Evolutionary conservation across 1,140 invertebrate genomes (phyloP).

Genomic region (Psix sp.): DNA sequence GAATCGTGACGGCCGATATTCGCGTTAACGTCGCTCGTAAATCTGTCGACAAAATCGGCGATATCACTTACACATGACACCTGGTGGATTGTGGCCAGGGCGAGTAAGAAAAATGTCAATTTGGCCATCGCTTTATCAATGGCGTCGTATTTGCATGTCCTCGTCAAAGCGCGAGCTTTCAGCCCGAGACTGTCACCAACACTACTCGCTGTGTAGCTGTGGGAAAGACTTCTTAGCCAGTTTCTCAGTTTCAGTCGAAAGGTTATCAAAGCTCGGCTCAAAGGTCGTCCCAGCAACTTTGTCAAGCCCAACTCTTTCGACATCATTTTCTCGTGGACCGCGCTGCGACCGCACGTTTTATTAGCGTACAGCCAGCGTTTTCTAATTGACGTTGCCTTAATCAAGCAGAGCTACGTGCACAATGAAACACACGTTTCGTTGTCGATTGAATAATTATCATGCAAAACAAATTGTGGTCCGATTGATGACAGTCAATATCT

Average conservation of each 20-base stretch:
- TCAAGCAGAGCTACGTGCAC: constrained; percentile 6
- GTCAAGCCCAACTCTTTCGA: constrained; percentile 30
- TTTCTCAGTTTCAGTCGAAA: constrained; percentile 15
- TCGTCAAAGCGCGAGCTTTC: constrained; percentile 4
- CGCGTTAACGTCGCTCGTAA: not conserved
- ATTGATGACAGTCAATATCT: constrained; percentile 22
- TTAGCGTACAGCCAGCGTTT: constrained; percentile 18
- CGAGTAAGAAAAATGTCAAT: too few species aligned
- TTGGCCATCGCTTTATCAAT: constrained; percentile 6
- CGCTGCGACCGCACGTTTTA: not conserved
- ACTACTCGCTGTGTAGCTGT: constrained; percentile 35
- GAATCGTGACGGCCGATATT: not conserved
- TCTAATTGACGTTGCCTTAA: constrained; percentile 41
- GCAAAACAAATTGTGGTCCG: constrained; percentile 29
- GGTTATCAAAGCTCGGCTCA: constrained; percentile 44
- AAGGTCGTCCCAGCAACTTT: constrained; percentile 35
- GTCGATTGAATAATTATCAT: constrained; percentile 31
- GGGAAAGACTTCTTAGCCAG: constrained; percentile 26
- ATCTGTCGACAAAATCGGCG: too few species aligned
- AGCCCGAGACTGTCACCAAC: not conserved
- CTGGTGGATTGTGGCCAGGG: not conserved
- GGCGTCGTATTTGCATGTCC: constrained; percentile 12
- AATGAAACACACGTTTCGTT: constrained; percentile 1
- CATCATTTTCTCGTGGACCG: constrained; percentile 30
- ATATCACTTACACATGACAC: constrained; percentile 22